These are phyloP conservation scores for Catharus minimus DNA, from an alignment of 2,113 vertebrate species.

Conservation along the genomic window DNA sequence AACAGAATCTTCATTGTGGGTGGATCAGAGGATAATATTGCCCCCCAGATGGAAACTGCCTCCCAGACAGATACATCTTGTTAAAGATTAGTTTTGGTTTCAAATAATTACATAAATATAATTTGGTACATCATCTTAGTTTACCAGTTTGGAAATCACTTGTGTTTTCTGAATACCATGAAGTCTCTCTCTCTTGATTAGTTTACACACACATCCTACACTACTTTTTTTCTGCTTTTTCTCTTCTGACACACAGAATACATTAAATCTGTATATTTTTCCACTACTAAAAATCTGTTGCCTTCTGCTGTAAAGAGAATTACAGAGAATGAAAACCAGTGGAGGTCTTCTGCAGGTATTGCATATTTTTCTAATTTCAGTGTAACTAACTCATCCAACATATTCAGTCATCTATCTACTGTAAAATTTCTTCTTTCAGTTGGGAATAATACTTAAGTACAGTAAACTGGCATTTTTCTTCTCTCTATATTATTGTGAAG, in stretches of 20 bases:
- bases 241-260: neutral
- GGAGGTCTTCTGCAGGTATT: neutral
- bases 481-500: neutral
- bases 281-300: neutral
- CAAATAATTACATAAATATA: neutral
- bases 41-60: neutral
- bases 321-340: neutral
- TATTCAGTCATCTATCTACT: neutral
- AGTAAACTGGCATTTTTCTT: neutral
- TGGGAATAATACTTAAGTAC: neutral
- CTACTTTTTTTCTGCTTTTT: neutral
- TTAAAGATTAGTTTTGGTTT: neutral
- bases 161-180: neutral
- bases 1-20: neutral
- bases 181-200: neutral
- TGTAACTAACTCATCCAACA: constrained; percentile 4
- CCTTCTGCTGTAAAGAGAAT: neutral
- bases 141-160: neutral
- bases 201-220: neutral
- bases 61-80: neutral
- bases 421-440: neutral
- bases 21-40: neutral
- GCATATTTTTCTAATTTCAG: constrained; percentile 13
- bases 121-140: neutral
- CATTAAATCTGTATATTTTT: neutral